Conservation (phyloP, 1,140 invertebrate genomes). For the Drosophila simulans region DNA sequence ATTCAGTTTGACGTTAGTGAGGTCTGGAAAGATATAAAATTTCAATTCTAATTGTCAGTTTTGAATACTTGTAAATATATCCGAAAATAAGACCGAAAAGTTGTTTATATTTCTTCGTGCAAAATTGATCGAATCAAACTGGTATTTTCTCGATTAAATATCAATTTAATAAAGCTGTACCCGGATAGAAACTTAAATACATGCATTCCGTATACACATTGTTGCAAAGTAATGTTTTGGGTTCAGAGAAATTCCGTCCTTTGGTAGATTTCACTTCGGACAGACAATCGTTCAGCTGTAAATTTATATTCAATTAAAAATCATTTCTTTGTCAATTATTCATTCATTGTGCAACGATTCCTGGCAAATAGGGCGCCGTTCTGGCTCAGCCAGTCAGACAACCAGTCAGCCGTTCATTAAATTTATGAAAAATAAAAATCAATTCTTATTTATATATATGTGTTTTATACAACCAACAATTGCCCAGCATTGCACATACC, state of each 20-base stretch:
- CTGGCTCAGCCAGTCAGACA: slow-evolving; percentile 27
- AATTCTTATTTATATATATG: slow-evolving; percentile 47
- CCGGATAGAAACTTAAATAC: slow-evolving; percentile 16
- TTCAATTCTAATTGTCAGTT: too few relatives aligned
- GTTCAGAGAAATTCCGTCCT: slow-evolving; percentile 1
- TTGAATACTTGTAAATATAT: too few relatives aligned
- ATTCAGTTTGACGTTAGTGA: too few relatives aligned
- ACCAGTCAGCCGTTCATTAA: slow-evolving; percentile 56
- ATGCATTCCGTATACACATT: slow-evolving; percentile 11
- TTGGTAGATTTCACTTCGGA: slow-evolving; percentile 14
- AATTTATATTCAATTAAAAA: slow-evolving; percentile 70
- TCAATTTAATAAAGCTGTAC: slow-evolving; percentile 10
- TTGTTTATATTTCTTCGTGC: too few relatives aligned
- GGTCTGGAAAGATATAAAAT: too few relatives aligned
- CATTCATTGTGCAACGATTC: slow-evolving; percentile 57
- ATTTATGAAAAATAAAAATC: slow-evolving; percentile 55
- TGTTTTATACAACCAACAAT: slow-evolving; percentile 15
- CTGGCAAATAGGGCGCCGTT: slow-evolving; percentile 39
- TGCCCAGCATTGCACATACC: neutral
- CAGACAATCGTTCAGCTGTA: slow-evolving; percentile 57
- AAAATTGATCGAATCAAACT: neutral
- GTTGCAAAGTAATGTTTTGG: neutral
- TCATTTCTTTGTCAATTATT: slow-evolving; percentile 69
- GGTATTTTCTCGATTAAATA: neutral
- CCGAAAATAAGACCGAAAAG: too few relatives aligned